Conservation (phyloP, 1,140 invertebrate genomes). For the Heliconius congener region DNA sequence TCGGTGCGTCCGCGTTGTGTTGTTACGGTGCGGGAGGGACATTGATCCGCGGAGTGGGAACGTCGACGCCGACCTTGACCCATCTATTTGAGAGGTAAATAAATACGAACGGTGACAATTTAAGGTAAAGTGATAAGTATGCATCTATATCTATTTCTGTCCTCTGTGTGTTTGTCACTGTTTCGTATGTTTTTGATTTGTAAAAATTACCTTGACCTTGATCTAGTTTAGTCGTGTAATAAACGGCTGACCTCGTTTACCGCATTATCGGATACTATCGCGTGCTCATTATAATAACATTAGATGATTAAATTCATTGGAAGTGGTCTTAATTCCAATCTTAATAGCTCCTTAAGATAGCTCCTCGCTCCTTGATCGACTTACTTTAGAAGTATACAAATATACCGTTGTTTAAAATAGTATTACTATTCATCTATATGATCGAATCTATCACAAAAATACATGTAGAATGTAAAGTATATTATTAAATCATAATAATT, state of each 20-base stretch:
- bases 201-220: constrained; percentile 81
- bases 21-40: constrained; percentile 9
- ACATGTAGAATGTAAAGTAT: no score
- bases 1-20: constrained; percentile 24
- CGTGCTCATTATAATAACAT: constrained; percentile 72
- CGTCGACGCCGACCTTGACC: constrained; percentile 70
- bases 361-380: constrained; percentile 10
- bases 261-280: constrained; percentile 73
- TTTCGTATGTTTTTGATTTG: constrained; percentile 76
- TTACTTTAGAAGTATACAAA: background rate
- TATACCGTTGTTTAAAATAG: background rate
- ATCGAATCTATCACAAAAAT: no score
- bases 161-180: constrained; percentile 63
- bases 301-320: constrained; percentile 60
- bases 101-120: constrained; percentile 66
- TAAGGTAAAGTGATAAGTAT: constrained; percentile 62
- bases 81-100: constrained; percentile 66
- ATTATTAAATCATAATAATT: no score
- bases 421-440: background rate
- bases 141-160: constrained; percentile 63
- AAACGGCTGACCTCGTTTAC: constrained; percentile 78
- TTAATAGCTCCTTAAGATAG: constrained; percentile 36
- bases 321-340: constrained; percentile 48
- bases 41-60: constrained; percentile 22
- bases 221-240: constrained; percentile 77